Base-by-base conservation (phyloP, 1,140 invertebrate species). In the Epicauta chinensis region DNA sequence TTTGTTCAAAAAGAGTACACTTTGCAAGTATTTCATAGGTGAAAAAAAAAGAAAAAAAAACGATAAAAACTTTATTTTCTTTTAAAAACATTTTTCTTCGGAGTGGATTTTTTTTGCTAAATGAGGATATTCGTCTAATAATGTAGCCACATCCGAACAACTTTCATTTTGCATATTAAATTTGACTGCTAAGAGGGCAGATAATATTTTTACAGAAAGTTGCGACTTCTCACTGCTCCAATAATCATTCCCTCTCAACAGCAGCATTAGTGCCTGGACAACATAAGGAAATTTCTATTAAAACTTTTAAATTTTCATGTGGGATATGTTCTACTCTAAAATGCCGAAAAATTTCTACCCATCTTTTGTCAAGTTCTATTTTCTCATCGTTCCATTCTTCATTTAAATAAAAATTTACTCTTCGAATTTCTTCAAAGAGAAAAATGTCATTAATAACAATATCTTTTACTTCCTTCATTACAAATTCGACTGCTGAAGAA, bases 271-370 rank as follows among this genome's bases (percentile, higher is more conserved):
- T 51, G 39, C 41, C 49, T 31, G 37, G 43, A 45, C 42, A 46
- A 53, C 51, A 53, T 46, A 53, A 46, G 43, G 36, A 46, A 46
- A 53, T 40, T 52, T 52, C 50, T 44, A 52, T 44, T 52, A 52
- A 44, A 30, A 45, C 34, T 52, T 51, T 42, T 34, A 52, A 43
- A 52, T 52, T 52, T 46, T 53, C 51, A 46, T 45, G 42, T 39
- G 51, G 51, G 37, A 53, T 53, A 53, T 50, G 39, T 34, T 50
- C 30, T 40, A 40, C 39, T 50, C 39, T 50, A 50, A 50, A 50
- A 41, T 50, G 48, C 14, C 39, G 37, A 40, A 50, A 50, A 15
- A 38, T 37, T 37, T 48, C 46, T 37, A 39, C 34, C 46, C 34
- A 48, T 48, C 35, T 48, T 39, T 50, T 39, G 15, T 41, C 48